A percentile compares a stretch with the other conserved stretches of the same genome.
Evolutionary conservation across 1,140 invertebrate species (phyloP).

Genomic region (Apis dorsata): DNA sequence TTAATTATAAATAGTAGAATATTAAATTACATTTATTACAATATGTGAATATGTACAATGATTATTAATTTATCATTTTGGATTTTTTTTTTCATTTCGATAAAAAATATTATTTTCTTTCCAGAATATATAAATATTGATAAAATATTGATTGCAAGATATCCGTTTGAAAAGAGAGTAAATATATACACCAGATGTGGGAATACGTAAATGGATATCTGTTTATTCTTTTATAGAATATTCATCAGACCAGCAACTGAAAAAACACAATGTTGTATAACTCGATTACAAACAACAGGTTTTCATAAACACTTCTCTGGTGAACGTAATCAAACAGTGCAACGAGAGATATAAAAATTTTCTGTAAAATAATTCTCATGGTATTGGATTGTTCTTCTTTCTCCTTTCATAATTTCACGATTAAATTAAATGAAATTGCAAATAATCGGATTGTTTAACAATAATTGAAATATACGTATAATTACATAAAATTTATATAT

Average conservation of each 20-base stretch:
- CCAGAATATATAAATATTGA: too few species aligned
- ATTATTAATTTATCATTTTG: neutral
- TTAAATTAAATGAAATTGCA: neutral
- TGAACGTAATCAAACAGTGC: neutral
- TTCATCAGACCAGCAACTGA: neutral
- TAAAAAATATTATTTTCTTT: neutral
- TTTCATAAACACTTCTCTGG: neutral
- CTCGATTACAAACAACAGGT: slow-evolving; percentile 1
- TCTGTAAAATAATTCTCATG: neutral
- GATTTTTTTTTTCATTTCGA: neutral
- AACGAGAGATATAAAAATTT: neutral
- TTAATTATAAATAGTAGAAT: neutral
- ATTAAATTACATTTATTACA: too few species aligned
- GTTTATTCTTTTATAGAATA: slow-evolving; percentile 4
- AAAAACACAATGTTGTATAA: neutral
- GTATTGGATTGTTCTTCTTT: neutral
- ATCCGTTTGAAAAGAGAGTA: neutral
- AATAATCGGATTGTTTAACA: neutral
- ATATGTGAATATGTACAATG: neutral
- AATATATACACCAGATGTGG: neutral
- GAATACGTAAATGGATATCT: neutral
- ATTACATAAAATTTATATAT: neutral
- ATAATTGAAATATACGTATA: neutral
- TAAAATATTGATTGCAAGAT: slow-evolving; percentile 1
- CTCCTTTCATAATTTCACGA: neutral